Evolutionary conservation across 2,113 vertebrate species (phyloP).

Genomic region (Tor tambroides): DNA sequence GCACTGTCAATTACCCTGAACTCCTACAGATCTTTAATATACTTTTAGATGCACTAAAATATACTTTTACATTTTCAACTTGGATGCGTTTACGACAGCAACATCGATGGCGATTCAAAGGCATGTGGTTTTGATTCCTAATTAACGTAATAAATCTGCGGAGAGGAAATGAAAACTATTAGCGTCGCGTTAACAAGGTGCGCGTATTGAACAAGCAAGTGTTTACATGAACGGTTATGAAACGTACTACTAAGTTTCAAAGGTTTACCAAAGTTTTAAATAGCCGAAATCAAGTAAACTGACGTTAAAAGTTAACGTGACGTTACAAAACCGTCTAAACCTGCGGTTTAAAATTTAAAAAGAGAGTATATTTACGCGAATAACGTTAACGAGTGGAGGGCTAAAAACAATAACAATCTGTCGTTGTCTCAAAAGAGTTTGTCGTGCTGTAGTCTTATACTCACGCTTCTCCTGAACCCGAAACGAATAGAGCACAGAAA

Average conservation of each 20-base stretch:
- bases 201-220: constrained; percentile 16
- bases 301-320: background rate
- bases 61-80: background rate
- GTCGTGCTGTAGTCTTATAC: constrained; percentile 47
- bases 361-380: background rate
- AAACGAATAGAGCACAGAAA: constrained; percentile 5
- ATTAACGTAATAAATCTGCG: background rate
- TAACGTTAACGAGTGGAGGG: background rate
- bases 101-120: constrained; percentile 1
- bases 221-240: background rate
- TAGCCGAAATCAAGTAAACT: background rate
- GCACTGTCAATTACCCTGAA: constrained; percentile 15
- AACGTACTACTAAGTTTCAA: background rate
- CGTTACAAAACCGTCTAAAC: background rate
- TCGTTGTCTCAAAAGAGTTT: background rate
- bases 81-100: background rate
- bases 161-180: background rate
- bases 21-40: background rate
- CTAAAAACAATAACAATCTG: constrained; percentile 12
- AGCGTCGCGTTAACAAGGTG: constrained; percentile 43
- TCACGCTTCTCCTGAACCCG: constrained; percentile 48
- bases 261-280: constrained; percentile 5
- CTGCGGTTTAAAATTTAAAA: background rate
- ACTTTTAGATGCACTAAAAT: background rate
- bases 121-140: background rate